A percentile compares a stretch with the other conserved stretches of the same genome.
Evolutionary conservation across 2,888 invertebrate genomes (phyloP).

Genomic region (Pseudanteris insignis): DNA sequence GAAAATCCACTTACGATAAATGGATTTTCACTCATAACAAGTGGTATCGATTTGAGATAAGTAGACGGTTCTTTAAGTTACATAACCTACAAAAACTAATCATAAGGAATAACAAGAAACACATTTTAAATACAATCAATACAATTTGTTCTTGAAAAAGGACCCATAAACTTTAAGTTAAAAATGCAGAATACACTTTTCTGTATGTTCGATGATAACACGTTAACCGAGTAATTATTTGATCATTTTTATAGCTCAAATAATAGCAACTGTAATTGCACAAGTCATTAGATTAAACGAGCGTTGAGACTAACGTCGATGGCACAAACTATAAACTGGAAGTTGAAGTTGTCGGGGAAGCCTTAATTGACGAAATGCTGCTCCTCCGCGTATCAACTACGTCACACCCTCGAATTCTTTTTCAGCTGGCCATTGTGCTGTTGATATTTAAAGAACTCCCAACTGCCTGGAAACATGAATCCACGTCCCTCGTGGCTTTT

Average conservation of each 20-base stretch:
- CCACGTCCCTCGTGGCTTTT: slow-evolving; percentile 13
- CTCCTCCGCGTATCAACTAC: slow-evolving; percentile 28
- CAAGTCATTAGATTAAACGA: slow-evolving; percentile 27
- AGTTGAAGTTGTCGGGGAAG: slow-evolving; percentile 29
- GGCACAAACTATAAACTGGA: slow-evolving; percentile 23
- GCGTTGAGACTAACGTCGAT: slow-evolving; percentile 18
- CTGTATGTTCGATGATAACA: too few relatives aligned
- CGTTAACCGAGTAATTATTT: neutral
- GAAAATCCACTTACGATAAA: too few relatives aligned
- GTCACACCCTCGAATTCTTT: slow-evolving; percentile 36
- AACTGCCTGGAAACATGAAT: slow-evolving; percentile 18
- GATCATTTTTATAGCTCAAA: neutral
- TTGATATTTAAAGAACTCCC: slow-evolving; percentile 33
- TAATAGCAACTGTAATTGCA: slow-evolving; percentile 16
- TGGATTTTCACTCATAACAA: too few relatives aligned
- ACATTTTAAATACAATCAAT: too few relatives aligned
- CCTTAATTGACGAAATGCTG: slow-evolving; percentile 35
- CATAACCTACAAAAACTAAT: too few relatives aligned
- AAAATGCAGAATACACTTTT: too few relatives aligned
- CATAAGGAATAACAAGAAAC: too few relatives aligned
- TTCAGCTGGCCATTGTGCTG: slow-evolving; percentile 28
- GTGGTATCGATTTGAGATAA: too few relatives aligned
- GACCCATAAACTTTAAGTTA: too few relatives aligned
- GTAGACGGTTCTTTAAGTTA: too few relatives aligned
- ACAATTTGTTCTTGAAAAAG: too few relatives aligned